Conservation (phyloP, 1,140 invertebrate species). For the Drosophila littoralis region DNA sequence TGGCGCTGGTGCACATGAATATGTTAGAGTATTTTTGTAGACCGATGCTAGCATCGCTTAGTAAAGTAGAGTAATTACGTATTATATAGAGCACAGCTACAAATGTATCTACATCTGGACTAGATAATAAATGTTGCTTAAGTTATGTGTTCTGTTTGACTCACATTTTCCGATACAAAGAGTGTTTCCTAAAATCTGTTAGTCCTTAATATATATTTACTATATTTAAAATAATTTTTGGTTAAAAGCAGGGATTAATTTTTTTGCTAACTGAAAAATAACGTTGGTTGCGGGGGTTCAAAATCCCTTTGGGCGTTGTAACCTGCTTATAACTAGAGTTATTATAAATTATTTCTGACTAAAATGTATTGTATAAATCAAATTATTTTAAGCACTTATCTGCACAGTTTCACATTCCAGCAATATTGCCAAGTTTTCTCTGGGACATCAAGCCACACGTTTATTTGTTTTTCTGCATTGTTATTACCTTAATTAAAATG, state of each 20-base stretch:
- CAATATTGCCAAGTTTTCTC: background rate
- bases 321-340: background rate
- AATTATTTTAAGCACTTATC: slow-evolving; percentile 46
- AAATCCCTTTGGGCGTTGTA: background rate
- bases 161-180: background rate
- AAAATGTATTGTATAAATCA: background rate
- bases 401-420: slow-evolving; percentile 54
- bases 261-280: too few relatives aligned
- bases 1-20: slow-evolving; percentile 37
- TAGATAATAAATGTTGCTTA: background rate
- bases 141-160: background rate
- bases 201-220: background rate
- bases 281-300: too few relatives aligned
- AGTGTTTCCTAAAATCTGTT: background rate
- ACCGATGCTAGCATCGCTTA: slow-evolving; percentile 44
- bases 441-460: slow-evolving; percentile 17
- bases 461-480: slow-evolving; percentile 57
- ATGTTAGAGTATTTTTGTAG: slow-evolving; percentile 77
- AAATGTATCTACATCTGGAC: background rate
- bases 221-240: background rate
- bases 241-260: background rate
- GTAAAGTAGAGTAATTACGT: slow-evolving; percentile 41
- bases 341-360: background rate
- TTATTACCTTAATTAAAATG: slow-evolving; percentile 59
- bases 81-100: background rate